phyloP scores from a whole-genome alignment of 2,888 invertebrate genomes.

The Creontiades dilutus region DNA sequence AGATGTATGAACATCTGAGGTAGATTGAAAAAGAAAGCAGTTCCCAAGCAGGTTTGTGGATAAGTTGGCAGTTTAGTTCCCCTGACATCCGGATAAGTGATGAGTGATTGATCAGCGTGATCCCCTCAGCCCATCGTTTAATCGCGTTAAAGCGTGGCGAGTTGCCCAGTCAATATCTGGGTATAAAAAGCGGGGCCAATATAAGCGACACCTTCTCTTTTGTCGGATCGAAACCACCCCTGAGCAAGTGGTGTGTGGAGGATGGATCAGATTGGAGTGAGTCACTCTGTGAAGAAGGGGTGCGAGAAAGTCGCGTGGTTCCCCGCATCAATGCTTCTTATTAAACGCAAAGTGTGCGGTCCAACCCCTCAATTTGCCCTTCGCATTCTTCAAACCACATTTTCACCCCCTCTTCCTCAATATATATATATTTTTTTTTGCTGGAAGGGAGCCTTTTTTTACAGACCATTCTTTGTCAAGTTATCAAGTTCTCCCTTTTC shows the following conservation, averaged over 20 bases:
- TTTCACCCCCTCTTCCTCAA: background rate
- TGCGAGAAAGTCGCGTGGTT: slow-evolving; percentile 51
- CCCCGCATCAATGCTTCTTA: slow-evolving; percentile 73
- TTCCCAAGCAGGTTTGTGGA: background rate
- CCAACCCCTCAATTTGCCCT: slow-evolving; percentile 70
- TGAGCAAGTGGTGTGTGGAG: background rate
- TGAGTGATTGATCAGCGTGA: slow-evolving; percentile 24
- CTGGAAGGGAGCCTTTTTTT: slow-evolving; percentile 35
- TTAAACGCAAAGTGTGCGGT: slow-evolving; percentile 72
- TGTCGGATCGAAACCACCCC: background rate
- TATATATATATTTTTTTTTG: background rate
- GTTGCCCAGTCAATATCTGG: slow-evolving; percentile 33
- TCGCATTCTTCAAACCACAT: slow-evolving; percentile 52
- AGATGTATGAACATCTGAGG: no score
- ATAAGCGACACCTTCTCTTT: slow-evolving; percentile 52
- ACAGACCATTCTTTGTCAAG: slow-evolving; percentile 61
- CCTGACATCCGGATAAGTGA: background rate
- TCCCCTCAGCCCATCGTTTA: background rate
- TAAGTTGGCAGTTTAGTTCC: background rate
- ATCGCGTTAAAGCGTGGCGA: slow-evolving; percentile 35
- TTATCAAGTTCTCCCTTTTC: slow-evolving; percentile 61
- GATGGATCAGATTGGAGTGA: slow-evolving; percentile 62
- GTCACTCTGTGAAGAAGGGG: background rate
- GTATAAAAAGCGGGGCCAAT: slow-evolving; percentile 47
- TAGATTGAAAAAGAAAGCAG: background rate